phyloP scores from a whole-genome alignment of 2,113 vertebrate genomes.

The Brachypteracias leptosomus region DNA sequence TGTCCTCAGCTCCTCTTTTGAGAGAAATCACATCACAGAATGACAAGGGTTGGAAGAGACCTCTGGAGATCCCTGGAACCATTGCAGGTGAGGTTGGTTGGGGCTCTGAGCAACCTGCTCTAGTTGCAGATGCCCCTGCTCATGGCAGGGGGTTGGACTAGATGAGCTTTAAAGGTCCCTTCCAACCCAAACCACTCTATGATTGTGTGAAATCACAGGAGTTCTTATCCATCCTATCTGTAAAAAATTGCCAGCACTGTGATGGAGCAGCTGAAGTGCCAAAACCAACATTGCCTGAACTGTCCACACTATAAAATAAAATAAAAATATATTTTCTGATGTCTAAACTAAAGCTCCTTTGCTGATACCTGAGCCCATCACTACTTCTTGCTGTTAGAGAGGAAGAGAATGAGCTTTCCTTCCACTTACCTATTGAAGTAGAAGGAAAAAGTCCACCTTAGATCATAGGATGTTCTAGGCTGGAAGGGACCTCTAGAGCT shows the following conservation, averaged over 20 bases:
- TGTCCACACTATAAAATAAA: fast-evolving
- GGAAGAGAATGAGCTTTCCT: background rate
- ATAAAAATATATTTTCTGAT: background rate
- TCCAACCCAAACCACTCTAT: too few species aligned
- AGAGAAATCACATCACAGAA: too few species aligned
- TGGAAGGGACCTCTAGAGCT: too few species aligned
- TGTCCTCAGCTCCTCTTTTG: too few species aligned
- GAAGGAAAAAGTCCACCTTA: background rate
- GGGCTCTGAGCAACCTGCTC: too few species aligned
- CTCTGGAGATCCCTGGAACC: too few species aligned
- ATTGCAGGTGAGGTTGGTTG: too few species aligned
- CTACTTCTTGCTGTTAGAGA: background rate
- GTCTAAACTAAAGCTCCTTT: background rate
- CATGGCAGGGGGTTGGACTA: too few species aligned
- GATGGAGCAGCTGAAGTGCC: background rate
- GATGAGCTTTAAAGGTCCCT: too few species aligned
- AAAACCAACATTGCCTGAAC: background rate
- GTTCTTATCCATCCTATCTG: background rate
- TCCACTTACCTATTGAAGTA: background rate
- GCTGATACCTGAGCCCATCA: background rate
- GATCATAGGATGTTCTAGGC: too few species aligned
- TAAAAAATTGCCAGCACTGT: background rate
- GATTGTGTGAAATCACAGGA: background rate
- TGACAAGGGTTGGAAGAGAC: too few species aligned
- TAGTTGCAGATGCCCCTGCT: too few species aligned